These are phyloP conservation scores for Malachius bipustulatus DNA, from an alignment of 2,888 invertebrate genomes.

Conservation along the genomic window DNA sequence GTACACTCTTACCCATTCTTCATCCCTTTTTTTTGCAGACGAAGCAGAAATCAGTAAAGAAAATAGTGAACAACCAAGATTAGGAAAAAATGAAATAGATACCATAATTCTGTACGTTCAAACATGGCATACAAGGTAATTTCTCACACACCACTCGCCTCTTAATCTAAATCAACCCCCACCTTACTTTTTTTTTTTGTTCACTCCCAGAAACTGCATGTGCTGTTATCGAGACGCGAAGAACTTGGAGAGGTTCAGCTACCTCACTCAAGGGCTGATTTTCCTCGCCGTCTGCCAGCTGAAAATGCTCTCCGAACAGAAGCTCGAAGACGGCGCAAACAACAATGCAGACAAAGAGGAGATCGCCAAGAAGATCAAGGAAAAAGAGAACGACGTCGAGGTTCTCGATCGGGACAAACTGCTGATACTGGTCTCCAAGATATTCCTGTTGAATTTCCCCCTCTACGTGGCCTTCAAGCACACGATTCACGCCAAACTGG, in stretches of 20 bases:
- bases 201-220: conserved; percentile 73
- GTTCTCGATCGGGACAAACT: conserved; percentile 77
- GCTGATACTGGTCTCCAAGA: conserved; percentile 76
- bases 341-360: conserved; percentile 64
- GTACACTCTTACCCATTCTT: too few relatives aligned
- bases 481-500: conserved; percentile 65
- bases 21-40: conserved; percentile 45
- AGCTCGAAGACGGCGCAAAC: conserved; percentile 35
- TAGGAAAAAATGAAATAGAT: conserved; percentile 71
- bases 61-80: conserved; percentile 60
- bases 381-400: conserved; percentile 35
- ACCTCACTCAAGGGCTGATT: conserved; percentile 77
- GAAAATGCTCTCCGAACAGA: conserved; percentile 45
- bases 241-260: conserved; percentile 83
- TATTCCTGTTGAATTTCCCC: conserved; percentile 82
- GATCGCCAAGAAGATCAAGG: conserved; percentile 20
- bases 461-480: conserved; percentile 80
- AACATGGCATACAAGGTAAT: conserved; percentile 79
- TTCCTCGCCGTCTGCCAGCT: conserved; percentile 73
- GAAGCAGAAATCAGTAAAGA: conserved; percentile 69
- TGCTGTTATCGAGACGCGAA: conserved; percentile 88
- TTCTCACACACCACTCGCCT: background rate
- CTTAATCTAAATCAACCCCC: background rate
- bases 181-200: too few relatives aligned
- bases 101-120: conserved; percentile 74